Evolutionary conservation across 2,797 vertebrate species (phyloP).

Genomic region (Enteromius fasciolatus): DNA sequence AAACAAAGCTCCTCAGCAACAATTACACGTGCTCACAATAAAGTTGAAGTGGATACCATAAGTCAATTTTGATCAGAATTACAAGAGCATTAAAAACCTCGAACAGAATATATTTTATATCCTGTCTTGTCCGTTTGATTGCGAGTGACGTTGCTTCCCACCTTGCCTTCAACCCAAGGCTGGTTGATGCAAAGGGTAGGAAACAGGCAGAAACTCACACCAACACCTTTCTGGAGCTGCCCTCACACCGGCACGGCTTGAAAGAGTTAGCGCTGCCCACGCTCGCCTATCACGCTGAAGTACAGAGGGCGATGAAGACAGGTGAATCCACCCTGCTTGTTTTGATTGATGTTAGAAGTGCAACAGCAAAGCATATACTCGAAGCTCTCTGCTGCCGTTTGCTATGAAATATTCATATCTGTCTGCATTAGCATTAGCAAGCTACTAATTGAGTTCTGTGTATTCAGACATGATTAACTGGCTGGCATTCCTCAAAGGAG

Average conservation of each 20-base stretch:
- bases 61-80: background rate
- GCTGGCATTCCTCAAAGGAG: slow-evolving; percentile 82
- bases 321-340: slow-evolving; percentile 61
- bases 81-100: background rate
- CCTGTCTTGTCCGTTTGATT: slow-evolving; percentile 12
- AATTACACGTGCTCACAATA: slow-evolving; percentile 1
- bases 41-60: background rate
- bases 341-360: slow-evolving; percentile 61
- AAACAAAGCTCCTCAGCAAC: slow-evolving; percentile 25
- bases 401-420: slow-evolving; percentile 80
- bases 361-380: slow-evolving; percentile 46
- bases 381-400: slow-evolving; percentile 69
- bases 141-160: slow-evolving; percentile 55
- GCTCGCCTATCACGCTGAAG: slow-evolving; percentile 12
- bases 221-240: slow-evolving; percentile 55
- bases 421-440: slow-evolving; percentile 77
- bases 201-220: slow-evolving; percentile 60
- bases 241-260: slow-evolving; percentile 39
- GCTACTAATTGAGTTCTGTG: slow-evolving; percentile 81
- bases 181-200: slow-evolving; percentile 70
- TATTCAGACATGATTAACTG: slow-evolving; percentile 80
- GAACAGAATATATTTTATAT: background rate
- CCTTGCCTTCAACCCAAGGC: slow-evolving; percentile 63
- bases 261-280: slow-evolving; percentile 48
- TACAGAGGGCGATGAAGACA: slow-evolving; percentile 53